Base-by-base conservation (phyloP, 2,888 invertebrate genomes). In the Drosophila setosimentum region DNA sequence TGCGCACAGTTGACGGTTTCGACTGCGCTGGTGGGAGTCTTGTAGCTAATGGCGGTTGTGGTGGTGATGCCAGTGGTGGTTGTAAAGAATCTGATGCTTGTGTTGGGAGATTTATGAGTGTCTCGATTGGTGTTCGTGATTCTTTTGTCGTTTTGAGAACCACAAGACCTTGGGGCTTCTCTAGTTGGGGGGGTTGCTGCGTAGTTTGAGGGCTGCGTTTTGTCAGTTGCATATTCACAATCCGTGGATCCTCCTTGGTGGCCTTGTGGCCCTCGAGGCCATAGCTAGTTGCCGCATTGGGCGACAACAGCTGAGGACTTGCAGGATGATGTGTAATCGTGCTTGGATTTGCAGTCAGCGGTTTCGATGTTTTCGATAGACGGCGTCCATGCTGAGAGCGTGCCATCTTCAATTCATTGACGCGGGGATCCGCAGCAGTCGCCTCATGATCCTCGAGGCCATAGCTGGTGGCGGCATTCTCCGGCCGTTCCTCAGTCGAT, bases 261-360 rank as follows among this genome's bases (percentile, higher is more conserved):
- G 67, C 72, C 24, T 66, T 65, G 4, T 73, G 59, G 24, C 69
- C 84, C 53, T 83, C 87, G 11, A 87, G 29, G 10, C 81, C 82
- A 29, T 62, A 83, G 2, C 4, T 29, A 3, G 33, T 63, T 3
- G 78, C 79, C 42, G 54, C 80, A 51, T 78, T 78, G 5, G 33
- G 3, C 18, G 51, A 10, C 7, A 53, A 16, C 7, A 53, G 8
- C 13, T 45, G 21, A 24, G 21, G 45, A 0, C 5, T 49, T 24
- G 5, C n/a, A 5, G n/a, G n/a, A 11, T 27, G 27, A 4, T 49
- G 13, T 2, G n/a, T 7, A n/a, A 18, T 27, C 27, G 0, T 18
- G 30, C 68, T 68, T 7, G 18, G 8, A 18, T 0, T 50, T 13
- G 24, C 11, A n/a, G 55, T 18, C 29, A 57, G 5, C 1, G 1